Base-by-base conservation (phyloP, 2,113 vertebrate species). In the Anguilla japonica region DNA sequence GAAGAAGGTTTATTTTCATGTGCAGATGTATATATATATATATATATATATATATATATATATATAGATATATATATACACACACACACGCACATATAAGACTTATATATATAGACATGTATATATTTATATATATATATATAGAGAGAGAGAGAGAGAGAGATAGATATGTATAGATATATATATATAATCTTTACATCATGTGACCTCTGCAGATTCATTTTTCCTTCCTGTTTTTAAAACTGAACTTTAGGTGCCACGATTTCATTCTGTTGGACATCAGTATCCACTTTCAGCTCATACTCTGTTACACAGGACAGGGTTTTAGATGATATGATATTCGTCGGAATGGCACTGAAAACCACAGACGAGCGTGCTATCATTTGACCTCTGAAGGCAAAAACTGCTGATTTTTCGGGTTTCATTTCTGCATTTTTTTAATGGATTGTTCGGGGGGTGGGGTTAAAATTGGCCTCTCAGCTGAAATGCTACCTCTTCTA, bases 371-470 rank as follows among this genome's bases (percentile, higher is more conserved):
- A 85, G 20, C 43, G 53, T 57, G 22, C 26, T 60, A 81, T 86
- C 26, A n/a, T 79, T 84, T 88, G 83, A 84, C 84, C 89, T 87
- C 90, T 71, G 41, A 79, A 85, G 83, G 85, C 86, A 15, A 43
- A 80, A 89, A 88, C 84, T 90, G 89, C 91, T 91, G 91, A 91
- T 88, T 87, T 87, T 79, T 79, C 82, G 78, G 57, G 79, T 89
- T 88, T 86, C 85, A 80, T 89, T 86, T 90, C 75, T 87, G 71
- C 16, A 53, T 87, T 86, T 40, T 34, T 53, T 79, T 85, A 78
- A 85, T 78, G 78, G 84, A 85, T 26, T 79, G 7, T 80, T 81
- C 18, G 84, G 41, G n/a, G 46, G 50, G 78, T 14, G 50, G 57
- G 56, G 41, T 34, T 39, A 84, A 89, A 91, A 87, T 15, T 50